Evolutionary conservation across 2,888 invertebrate genomes (phyloP).

Genomic region (Pachliopta kotzebuea): DNA sequence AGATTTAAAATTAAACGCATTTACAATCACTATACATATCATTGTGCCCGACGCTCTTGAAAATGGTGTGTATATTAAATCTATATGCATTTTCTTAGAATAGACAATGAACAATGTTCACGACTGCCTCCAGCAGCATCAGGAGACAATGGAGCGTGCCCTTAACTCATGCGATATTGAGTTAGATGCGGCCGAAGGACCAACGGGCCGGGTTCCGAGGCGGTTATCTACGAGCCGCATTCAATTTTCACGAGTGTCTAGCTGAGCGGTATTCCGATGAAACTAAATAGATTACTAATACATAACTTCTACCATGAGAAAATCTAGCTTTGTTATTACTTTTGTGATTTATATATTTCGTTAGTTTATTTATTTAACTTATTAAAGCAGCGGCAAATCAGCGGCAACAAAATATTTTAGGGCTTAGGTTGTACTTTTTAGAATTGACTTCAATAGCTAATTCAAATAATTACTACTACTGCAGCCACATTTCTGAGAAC

Average conservation of each 20-base stretch:
- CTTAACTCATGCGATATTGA: conserved; percentile 48
- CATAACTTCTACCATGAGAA: neutral
- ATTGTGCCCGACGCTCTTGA: conserved; percentile 31
- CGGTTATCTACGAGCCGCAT: conserved; percentile 23
- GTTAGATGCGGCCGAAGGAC: conserved; percentile 41
- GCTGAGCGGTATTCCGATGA: neutral
- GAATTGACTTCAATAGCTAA: too few species aligned
- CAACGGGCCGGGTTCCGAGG: conserved; percentile 40
- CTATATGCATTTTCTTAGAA: conserved; percentile 42
- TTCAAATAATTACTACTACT: too few species aligned
- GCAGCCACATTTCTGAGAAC: too few species aligned
- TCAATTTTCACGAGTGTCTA: conserved; percentile 23
- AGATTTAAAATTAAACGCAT: neutral
- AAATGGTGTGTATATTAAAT: conserved; percentile 24
- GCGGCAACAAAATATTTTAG: too few species aligned
- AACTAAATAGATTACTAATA: conserved; percentile 21
- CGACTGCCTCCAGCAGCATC: conserved; percentile 49
- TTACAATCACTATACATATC: conserved; percentile 30
- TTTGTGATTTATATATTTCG: too few species aligned
- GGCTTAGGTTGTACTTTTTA: too few species aligned
- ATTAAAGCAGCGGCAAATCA: too few species aligned
- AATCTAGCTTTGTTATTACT: neutral
- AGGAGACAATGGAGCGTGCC: conserved; percentile 53
- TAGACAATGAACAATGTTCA: conserved; percentile 70
- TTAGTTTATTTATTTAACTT: too few species aligned